phyloP scores from a whole-genome alignment of 64 coral and sea anemone genomes.

The Hydrozoanthus tunicans region DNA sequence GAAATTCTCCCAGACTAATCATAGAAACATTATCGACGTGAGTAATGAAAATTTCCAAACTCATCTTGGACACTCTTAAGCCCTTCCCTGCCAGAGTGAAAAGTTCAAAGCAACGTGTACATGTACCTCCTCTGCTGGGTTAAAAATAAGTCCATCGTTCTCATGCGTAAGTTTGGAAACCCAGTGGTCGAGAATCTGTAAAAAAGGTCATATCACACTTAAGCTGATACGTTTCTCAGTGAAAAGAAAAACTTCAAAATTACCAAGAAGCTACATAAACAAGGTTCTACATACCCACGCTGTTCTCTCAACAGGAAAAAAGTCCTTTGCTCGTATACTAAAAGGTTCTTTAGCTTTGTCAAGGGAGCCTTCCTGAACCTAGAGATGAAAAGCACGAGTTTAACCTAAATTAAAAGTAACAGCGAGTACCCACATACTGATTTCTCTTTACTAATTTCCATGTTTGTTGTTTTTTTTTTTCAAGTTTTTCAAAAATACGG shows the following conservation, averaged over 20 bases:
- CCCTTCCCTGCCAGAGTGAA: not conserved
- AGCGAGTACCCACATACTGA: not conserved
- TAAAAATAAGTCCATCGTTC: constrained; percentile 97
- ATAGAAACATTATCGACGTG: no score
- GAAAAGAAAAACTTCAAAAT: not conserved
- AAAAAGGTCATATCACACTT: not conserved
- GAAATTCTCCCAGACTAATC: no score
- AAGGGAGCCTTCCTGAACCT: constrained; percentile 79
- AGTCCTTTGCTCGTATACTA: constrained; percentile 95
- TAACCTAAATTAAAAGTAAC: not conserved
- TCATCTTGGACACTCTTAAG: not conserved
- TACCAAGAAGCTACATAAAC: not conserved
- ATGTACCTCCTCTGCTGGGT: constrained; percentile 86
- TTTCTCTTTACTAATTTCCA: no score
- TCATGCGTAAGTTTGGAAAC: constrained; percentile 88
- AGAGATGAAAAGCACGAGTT: not conserved
- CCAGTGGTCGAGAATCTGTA: constrained; percentile 86
- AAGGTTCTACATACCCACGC: constrained; percentile 68
- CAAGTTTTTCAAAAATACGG: no score
- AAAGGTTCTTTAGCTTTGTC: constrained; percentile 97
- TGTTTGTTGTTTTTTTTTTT: no score
- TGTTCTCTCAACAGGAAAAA: constrained; percentile 94
- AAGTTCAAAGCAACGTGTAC: not conserved
- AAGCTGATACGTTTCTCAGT: not conserved
- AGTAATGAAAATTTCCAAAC: not conserved